phyloP scores from a whole-genome alignment of 2,113 vertebrate genomes.

The Gymnarchus niloticus region DNA sequence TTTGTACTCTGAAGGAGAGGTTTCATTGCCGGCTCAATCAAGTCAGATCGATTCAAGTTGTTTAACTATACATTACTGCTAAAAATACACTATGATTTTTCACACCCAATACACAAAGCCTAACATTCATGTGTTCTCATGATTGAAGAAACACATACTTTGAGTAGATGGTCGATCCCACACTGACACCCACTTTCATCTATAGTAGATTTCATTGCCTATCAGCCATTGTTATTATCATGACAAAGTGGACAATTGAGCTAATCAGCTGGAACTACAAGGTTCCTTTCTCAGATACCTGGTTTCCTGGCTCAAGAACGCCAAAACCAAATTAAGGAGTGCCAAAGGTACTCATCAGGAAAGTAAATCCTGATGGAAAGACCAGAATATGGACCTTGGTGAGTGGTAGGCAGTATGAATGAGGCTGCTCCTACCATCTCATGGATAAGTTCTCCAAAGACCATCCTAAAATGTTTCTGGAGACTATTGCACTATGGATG shows the following conservation, averaged over 20 bases:
- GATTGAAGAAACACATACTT: neutral
- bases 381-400: neutral
- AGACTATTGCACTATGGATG: neutral
- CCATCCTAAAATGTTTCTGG: neutral
- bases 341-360: neutral
- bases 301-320: conserved; percentile 16
- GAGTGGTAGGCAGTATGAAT: no score
- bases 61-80: neutral
- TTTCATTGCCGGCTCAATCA: neutral
- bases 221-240: neutral
- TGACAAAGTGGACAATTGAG: neutral
- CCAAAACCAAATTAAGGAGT: neutral
- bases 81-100: neutral
- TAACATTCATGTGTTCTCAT: neutral
- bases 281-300: neutral
- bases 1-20: neutral
- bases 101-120: neutral
- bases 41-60: neutral
- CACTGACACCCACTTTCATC: neutral
- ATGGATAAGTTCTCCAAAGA: neutral
- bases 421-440: neutral
- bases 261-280: neutral
- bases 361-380: conserved; percentile 2
- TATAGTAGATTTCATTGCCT: neutral
- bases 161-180: neutral